Percentiles rank a stretch among this genome's conserved stretches.
These are phyloP conservation scores for Synanthedon tipuliformis DNA, from an alignment of 2,888 invertebrate genomes.

Conservation along the genomic window DNA sequence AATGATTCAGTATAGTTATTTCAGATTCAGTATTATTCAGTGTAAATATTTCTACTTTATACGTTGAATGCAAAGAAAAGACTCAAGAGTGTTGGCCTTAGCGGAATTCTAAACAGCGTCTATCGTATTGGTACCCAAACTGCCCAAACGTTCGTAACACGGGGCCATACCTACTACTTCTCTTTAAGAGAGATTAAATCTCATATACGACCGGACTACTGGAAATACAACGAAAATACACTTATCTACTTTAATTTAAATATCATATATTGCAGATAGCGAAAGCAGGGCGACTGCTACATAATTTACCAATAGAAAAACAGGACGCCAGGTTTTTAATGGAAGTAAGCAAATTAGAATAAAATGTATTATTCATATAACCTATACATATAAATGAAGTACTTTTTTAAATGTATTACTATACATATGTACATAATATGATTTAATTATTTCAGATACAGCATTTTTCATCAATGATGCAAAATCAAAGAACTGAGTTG, in stretches of 20 bases:
- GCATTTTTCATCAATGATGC: slow-evolving; percentile 44
- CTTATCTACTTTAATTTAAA: neutral
- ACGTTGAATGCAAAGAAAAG: no score
- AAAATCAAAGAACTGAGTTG: slow-evolving; percentile 31
- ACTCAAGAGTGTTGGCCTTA: no score
- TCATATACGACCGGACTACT: no score
- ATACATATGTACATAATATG: neutral
- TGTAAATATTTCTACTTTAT: no score
- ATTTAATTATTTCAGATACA: slow-evolving; percentile 33
- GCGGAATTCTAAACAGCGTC: no score
- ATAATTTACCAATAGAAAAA: slow-evolving; percentile 35
- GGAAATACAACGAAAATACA: no score
- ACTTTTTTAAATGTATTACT: neutral
- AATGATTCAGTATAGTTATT: no score
- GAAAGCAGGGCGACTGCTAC: slow-evolving; percentile 33
- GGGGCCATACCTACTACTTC: no score
- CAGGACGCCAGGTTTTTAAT: slow-evolving; percentile 32
- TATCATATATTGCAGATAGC: slow-evolving; percentile 24
- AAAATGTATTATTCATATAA: neutral
- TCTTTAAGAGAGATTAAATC: no score
- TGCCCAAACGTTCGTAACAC: no score
- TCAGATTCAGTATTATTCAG: no score
- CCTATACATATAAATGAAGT: neutral
- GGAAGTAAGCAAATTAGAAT: slow-evolving; percentile 23
- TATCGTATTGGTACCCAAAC: no score